Evolutionary conservation across 1,140 invertebrate species (phyloP).

Genomic region (Diachasmimorpha longicaudata): DNA sequence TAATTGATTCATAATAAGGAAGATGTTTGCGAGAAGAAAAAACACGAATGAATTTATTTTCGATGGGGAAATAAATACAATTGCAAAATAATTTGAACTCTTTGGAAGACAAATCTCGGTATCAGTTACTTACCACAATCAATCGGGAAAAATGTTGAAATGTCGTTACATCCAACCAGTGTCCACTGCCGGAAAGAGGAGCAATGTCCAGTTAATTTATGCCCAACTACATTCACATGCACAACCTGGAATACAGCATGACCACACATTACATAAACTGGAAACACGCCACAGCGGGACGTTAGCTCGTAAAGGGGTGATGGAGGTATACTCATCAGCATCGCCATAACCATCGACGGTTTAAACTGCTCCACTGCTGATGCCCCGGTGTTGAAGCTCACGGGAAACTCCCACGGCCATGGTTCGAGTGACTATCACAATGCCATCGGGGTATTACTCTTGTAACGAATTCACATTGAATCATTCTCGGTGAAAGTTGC

Average conservation of each 20-base stretch:
- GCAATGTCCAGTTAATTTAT: conserved; percentile 43
- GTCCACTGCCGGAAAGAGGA: too few relatives aligned
- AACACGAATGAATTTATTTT: too few relatives aligned
- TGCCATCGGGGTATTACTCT: not conserved
- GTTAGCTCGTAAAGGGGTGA: conserved; percentile 34
- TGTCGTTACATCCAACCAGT: too few relatives aligned
- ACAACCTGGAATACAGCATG: conserved; percentile 37
- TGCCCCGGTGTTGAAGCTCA: not conserved
- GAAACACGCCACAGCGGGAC: conserved; percentile 39
- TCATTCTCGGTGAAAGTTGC: not conserved
- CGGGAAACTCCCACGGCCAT: not conserved
- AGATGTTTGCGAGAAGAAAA: too few relatives aligned
- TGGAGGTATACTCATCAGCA: conserved; percentile 42
- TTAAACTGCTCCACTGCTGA: conserved; percentile 30
- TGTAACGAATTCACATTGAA: not conserved
- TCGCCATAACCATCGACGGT: conserved; percentile 40
- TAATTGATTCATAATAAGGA: too few relatives aligned
- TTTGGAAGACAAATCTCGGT: not conserved
- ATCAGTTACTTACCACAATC: too few relatives aligned
- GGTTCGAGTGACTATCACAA: not conserved
- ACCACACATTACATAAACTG: conserved; percentile 48
- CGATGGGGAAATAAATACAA: too few relatives aligned
- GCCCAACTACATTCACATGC: conserved; percentile 34
- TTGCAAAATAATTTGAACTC: not conserved
- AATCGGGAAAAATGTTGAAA: too few relatives aligned